Base-by-base conservation (phyloP, 2,113 vertebrate species). In the Rhabdomys dilectus region DNA sequence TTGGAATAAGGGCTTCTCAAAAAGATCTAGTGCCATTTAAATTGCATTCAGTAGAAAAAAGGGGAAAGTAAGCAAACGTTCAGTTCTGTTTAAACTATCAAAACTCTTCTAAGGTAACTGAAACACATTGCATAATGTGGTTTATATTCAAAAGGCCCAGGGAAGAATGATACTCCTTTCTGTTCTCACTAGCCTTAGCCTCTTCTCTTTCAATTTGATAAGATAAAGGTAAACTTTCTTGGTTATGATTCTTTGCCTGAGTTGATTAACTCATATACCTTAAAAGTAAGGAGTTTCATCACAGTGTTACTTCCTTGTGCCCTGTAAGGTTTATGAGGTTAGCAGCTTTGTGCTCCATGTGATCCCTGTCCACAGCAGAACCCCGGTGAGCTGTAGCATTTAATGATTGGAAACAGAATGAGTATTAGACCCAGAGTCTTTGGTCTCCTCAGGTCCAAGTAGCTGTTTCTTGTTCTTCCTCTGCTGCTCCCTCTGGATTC, bases 401-500 rank as follows among this genome's bases (percentile, higher is more conserved):
- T 72, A 31, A 15, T 68, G 60, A 36, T 64, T 11, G 12, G 75
- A 73, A 31, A 19, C 7, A 31, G n/a, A 91, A 77, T 36, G 53
- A 73, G 5, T 34, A 4, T 12, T 17, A 24, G 13, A 6, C 56
- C 13, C 68, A 48, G 1, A 34, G 95, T 10, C n/a, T 87, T 21
- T 68, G 24, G 36, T 84, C 81, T 36, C 88, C 85, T 93, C 82
- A 97, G 31, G 2, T 90, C 3, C 24, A 39, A 70, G 72, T 34
- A 15, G 51, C 26, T 24, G 22, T 39, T 73, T 93, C 95, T 12
- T 26, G 45, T 16, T 82, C 89, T 62, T 21, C 22, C 19, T 72
- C 92, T 4, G 3, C 73, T 11, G 12, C 11, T 81, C 0, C 92
- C 84, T 97, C 93, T 48, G 68, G 73, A 21, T 58, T 98, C 97